These are phyloP conservation scores for Alviniconcha marisindica DNA, from an alignment of 1,140 invertebrate species.

Conservation along the genomic window DNA sequence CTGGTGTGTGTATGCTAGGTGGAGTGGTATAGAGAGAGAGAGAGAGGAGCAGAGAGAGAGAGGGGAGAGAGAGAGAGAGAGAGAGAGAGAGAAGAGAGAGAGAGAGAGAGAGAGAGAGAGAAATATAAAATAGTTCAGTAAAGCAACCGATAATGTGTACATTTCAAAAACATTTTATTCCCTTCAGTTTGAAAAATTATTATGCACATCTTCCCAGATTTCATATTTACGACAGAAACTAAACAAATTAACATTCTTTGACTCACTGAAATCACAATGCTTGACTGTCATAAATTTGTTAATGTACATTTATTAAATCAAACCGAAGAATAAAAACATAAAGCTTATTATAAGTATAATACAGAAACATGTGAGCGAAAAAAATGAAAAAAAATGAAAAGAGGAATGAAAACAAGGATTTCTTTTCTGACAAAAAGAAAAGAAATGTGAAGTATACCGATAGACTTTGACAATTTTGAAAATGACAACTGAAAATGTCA, in stretches of 20 bases:
- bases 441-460: too few species aligned
- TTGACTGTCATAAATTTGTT: not conserved
- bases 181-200: not conserved
- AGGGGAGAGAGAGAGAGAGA: constrained; percentile 4
- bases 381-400: too few species aligned
- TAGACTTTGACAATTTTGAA: too few species aligned
- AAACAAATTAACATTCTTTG: not conserved
- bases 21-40: not conserved
- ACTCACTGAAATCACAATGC: not conserved
- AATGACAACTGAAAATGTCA: too few species aligned
- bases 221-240: not conserved
- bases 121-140: not conserved
- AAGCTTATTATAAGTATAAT: too few species aligned
- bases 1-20: too few species aligned
- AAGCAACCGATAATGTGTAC: too few species aligned
- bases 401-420: too few species aligned
- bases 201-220: not conserved
- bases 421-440: too few species aligned
- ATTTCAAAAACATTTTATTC: too few species aligned
- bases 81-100: not conserved
- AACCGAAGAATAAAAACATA: too few species aligned
- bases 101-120: not conserved
- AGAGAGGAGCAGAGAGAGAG: not conserved
- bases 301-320: not conserved
- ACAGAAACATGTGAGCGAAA: too few species aligned